Conservation (phyloP, 2,888 invertebrate genomes). For the Phengaris arion region DNA sequence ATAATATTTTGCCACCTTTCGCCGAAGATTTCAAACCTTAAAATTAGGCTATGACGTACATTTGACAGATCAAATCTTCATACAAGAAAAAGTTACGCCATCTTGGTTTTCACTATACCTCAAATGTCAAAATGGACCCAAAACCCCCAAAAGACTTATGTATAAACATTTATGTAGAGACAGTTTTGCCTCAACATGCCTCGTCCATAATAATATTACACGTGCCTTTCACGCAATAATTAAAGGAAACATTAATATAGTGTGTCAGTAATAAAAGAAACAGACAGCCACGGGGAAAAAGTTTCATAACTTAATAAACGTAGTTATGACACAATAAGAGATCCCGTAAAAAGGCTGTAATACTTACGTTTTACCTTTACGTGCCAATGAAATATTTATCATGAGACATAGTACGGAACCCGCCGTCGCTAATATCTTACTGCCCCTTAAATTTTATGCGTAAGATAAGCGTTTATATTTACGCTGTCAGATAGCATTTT, state of each 20-base stretch:
- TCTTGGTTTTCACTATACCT: too few relatives aligned
- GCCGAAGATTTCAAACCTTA: too few relatives aligned
- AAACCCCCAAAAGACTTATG: too few relatives aligned
- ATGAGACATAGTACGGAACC: conserved; percentile 31
- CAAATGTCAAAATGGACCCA: too few relatives aligned
- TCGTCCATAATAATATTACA: too few relatives aligned
- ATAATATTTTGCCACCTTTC: too few relatives aligned
- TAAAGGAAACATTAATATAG: not conserved
- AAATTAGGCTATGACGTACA: too few relatives aligned
- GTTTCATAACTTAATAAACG: conserved; percentile 6
- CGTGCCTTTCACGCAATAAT: not conserved
- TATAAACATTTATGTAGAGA: too few relatives aligned
- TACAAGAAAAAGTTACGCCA: too few relatives aligned
- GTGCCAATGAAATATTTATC: conserved; percentile 36
- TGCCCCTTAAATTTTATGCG: conserved; percentile 41
- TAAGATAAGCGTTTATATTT: conserved; percentile 41
- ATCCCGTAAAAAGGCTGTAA: conserved; percentile 5
- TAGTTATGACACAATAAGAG: conserved; percentile 20
- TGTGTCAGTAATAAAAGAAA: not conserved
- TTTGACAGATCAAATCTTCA: too few relatives aligned
- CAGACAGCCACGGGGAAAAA: conserved; percentile 9
- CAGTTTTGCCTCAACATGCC: too few relatives aligned
- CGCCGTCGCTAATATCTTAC: conserved; percentile 38
- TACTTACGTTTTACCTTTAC: conserved; percentile 31
- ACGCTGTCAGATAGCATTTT: conserved; percentile 23